Evolutionary conservation across 2,888 invertebrate species (phyloP), one percentile per base, ranked within the genome.

Genomic region (Saturnia pavonia): DNA sequence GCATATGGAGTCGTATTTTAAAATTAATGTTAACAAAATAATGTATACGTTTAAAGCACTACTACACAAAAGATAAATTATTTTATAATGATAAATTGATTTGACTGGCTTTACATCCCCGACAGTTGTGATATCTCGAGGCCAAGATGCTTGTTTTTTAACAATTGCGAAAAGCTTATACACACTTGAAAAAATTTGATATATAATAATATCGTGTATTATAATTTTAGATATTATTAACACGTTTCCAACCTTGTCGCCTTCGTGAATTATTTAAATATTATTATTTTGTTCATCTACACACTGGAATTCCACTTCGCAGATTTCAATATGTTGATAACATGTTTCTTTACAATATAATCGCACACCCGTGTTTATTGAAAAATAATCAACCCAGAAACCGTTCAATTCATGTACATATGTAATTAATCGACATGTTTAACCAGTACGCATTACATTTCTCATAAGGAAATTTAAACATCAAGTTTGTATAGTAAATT

Each of bases 401-500:
- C 34, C 54, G 22, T 14, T 40, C 25, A 57, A 27, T 12, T 73
- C 72, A 70, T 74, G 75, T 76, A 71, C 73, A 74, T 75, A 77
- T 79, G 80, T 78, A 78, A 81, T 78, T 74, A 77, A 77, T 40
- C 27, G 16, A 66, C 54, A 40, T 25, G 51, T 76, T 80, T 77
- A 70, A 74, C 76, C 77, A 70, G 65, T 70, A 73, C 74, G 73
- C 74, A 68, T 70, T 71, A 69, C 65, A 72, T 79, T 80, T 77
- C 72, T 78, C 74, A 78, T 79, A 79, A 77, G 79, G 77, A 75
- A 78, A 79, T 78, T 76, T 76, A 74, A 76, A 66, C 66, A 40
- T 51, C 54, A 54, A 54, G 78, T 80, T 80, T 77, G 79, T 78
- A 74, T 73, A 78, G 77, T 78, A 78, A 84, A 85, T 84, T 84